phyloP scores from a whole-genome alignment of 2,797 vertebrate genomes.

The Onychomys arenicola region DNA sequence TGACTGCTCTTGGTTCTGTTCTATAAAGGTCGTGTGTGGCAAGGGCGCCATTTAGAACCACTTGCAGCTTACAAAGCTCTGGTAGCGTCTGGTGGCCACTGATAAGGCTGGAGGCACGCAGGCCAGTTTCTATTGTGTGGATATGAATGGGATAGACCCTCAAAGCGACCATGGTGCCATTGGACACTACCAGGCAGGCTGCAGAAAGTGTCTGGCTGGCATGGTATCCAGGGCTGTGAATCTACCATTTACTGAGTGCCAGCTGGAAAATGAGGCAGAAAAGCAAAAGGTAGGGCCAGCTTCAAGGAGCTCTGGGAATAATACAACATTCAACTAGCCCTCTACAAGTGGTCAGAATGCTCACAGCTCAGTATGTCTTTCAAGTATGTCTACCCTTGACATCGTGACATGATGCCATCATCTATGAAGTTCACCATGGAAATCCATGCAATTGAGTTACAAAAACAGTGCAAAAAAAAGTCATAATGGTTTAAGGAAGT shows the following conservation, averaged over 20 bases:
- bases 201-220: not conserved
- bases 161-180: not conserved
- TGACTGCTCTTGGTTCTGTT: not conserved
- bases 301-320: not conserved
- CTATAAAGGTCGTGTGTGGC: not conserved
- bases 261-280: not conserved
- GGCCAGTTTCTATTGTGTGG: not conserved
- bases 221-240: no score
- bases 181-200: not conserved
- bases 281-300: not conserved
- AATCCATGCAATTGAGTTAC: not conserved
- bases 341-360: not conserved
- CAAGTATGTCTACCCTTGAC: not conserved
- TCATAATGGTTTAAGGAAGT: not conserved
- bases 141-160: not conserved
- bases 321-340: not conserved
- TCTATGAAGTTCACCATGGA: not conserved
- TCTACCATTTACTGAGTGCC: not conserved
- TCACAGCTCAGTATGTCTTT: not conserved
- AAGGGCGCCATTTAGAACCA: not conserved
- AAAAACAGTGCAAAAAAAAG: not conserved
- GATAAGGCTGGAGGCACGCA: not conserved
- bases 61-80: not conserved
- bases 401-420: not conserved
- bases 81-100: not conserved